phyloP scores from a whole-genome alignment of 2,113 vertebrate genomes.

The Corvus cornix region DNA sequence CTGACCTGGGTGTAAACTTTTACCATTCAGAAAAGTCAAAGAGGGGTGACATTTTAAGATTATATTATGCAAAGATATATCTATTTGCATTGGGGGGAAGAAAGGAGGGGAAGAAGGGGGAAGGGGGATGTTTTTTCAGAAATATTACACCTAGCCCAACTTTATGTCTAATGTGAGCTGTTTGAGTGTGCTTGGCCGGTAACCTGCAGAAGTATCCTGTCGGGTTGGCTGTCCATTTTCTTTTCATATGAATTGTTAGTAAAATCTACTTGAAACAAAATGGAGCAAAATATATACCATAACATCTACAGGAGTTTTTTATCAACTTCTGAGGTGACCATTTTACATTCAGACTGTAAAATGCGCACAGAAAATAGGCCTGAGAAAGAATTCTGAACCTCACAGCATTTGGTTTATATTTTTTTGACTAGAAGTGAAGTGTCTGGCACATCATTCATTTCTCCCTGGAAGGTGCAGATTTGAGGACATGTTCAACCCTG shows the following conservation, averaged over 20 bases:
- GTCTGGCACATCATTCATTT: conserved; percentile 46
- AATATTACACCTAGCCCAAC: not conserved
- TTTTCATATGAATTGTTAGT: not conserved
- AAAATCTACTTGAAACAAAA: not conserved
- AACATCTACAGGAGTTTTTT: not conserved
- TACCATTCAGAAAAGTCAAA: not conserved
- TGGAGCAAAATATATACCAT: not conserved
- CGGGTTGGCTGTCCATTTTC: not conserved
- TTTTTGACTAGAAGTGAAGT: conserved; percentile 13
- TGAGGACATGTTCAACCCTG: conserved; percentile 31
- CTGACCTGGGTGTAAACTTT: not conserved
- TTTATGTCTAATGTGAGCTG: not conserved
- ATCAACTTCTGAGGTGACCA: not conserved
- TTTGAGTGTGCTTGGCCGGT: not conserved
- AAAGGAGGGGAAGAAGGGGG: not conserved
- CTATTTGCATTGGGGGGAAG: not conserved
- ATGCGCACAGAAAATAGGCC: not conserved
- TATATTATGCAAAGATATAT: not conserved
- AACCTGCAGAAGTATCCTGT: not conserved
- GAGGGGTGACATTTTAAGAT: not conserved
- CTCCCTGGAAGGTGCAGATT: conserved; percentile 41
- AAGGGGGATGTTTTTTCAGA: not conserved
- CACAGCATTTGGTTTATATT: conserved; percentile 13
- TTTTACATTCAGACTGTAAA: not conserved
- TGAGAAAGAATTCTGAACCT: not conserved